phyloP scores from a whole-genome alignment of 2,888 invertebrate species.

The Caenorhabditis zanzibari region DNA sequence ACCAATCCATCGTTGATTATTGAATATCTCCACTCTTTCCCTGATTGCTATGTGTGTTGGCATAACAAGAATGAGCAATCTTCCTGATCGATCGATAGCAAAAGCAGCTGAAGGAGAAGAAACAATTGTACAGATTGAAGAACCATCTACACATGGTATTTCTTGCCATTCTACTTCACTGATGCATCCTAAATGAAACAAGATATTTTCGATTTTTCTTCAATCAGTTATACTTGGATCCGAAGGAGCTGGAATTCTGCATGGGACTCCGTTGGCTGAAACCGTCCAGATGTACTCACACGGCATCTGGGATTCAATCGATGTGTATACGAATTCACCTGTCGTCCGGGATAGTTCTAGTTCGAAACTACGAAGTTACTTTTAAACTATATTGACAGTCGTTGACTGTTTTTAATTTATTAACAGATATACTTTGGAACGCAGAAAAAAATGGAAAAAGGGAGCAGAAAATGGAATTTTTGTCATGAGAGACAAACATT shows the following conservation, averaged over 20 bases:
- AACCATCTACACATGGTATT: slow-evolving; percentile 38
- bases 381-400: not conserved
- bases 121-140: slow-evolving; percentile 50
- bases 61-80: slow-evolving; percentile 57
- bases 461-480: slow-evolving; percentile 23
- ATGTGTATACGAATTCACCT: not conserved
- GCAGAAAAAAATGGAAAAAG: slow-evolving; percentile 7
- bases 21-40: slow-evolving; percentile 59
- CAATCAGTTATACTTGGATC: slow-evolving; percentile 50
- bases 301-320: slow-evolving; percentile 36
- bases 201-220: not conserved
- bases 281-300: slow-evolving; percentile 62
- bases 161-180: slow-evolving; percentile 65
- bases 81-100: slow-evolving; percentile 64
- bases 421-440: slow-evolving; percentile 35
- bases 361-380: slow-evolving; percentile 40
- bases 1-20: slow-evolving; percentile 72
- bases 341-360: slow-evolving; percentile 6
- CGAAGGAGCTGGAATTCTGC: slow-evolving; percentile 39
- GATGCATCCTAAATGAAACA: slow-evolving; percentile 38
- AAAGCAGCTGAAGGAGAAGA: slow-evolving; percentile 53
- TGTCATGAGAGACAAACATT: slow-evolving; percentile 62
- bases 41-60: slow-evolving; percentile 64
- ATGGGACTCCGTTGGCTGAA: slow-evolving; percentile 57
- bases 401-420: slow-evolving; percentile 38